These are phyloP conservation scores for Xanthorhoe spadicearia DNA, from an alignment of 2,888 invertebrate species.

Conservation along the genomic window DNA sequence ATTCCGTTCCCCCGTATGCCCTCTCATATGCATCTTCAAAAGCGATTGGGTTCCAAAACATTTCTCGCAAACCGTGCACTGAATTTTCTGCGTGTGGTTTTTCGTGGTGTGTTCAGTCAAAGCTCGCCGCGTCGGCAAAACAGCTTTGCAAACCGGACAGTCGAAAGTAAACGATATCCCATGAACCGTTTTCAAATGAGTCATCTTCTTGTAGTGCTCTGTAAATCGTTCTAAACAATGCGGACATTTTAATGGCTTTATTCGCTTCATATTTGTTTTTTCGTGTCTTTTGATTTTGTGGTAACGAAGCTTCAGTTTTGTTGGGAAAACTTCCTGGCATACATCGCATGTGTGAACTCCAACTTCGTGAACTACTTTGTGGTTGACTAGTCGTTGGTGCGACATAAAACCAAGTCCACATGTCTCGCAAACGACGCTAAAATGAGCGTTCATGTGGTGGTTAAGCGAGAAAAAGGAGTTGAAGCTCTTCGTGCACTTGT, in stretches of 20 bases:
- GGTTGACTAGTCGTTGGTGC: conserved; percentile 72
- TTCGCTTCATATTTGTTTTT: conserved; percentile 65
- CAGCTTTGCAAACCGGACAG: conserved; percentile 67
- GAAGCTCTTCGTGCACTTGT: conserved; percentile 71
- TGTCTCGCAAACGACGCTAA: conserved; percentile 76
- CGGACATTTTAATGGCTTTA: conserved; percentile 74
- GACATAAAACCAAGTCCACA: conserved; percentile 79
- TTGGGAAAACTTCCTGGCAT: conserved; percentile 70
- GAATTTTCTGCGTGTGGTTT: conserved; percentile 71
- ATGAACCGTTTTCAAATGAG: conserved; percentile 72
- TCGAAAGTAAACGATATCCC: conserved; percentile 74
- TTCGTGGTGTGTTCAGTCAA: conserved; percentile 77
- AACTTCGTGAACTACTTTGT: conserved; percentile 72
- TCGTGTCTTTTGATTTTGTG: conserved; percentile 75
- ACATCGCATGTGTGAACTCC: conserved; percentile 73
- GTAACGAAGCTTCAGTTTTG: conserved; percentile 72
- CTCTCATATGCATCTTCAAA: conserved; percentile 72
- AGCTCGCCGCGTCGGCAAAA: conserved; percentile 69
- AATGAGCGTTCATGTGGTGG: conserved; percentile 78
- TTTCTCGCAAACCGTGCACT: conserved; percentile 74
- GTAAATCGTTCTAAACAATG: conserved; percentile 77
- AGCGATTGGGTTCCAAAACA: conserved; percentile 73
- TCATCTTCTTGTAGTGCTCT: conserved; percentile 78
- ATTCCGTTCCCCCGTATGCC: conserved; percentile 75
- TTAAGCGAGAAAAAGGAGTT: conserved; percentile 76